phyloP scores from a whole-genome alignment of 2,113 vertebrate species.

The Lucifuga dentata region DNA sequence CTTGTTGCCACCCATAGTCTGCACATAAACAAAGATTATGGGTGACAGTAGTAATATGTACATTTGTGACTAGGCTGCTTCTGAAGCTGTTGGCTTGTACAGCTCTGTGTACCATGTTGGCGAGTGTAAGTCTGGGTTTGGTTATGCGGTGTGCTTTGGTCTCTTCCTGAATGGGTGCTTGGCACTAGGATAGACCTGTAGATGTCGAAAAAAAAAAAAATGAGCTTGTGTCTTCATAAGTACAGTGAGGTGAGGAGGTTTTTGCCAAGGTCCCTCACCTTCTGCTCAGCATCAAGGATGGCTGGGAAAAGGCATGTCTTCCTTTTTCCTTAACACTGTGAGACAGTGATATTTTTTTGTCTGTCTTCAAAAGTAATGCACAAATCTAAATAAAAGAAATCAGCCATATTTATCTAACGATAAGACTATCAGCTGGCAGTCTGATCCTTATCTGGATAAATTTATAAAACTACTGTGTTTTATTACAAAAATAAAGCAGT shows the following conservation, averaged over 20 bases:
- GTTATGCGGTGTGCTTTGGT: background rate
- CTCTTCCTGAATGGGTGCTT: background rate
- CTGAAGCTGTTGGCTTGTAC: background rate
- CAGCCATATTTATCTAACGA: too few relatives aligned
- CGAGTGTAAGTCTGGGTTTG: background rate
- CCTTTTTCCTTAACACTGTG: too few relatives aligned
- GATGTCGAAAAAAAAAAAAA: background rate
- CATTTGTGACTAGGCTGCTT: slow-evolving; percentile 1
- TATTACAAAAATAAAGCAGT: too few relatives aligned
- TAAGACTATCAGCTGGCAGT: too few relatives aligned
- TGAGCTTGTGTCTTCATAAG: slow-evolving; percentile 3
- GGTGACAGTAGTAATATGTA: background rate
- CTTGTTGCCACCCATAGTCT: background rate
- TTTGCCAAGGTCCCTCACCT: background rate
- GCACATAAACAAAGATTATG: background rate
- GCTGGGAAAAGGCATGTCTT: slow-evolving; percentile 9
- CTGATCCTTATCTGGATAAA: too few relatives aligned
- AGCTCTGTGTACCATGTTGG: background rate
- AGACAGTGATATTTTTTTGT: background rate
- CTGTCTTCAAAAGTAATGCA: too few relatives aligned
- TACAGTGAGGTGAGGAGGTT: background rate
- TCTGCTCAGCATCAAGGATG: background rate
- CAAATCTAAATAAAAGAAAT: too few relatives aligned
- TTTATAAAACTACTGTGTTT: too few relatives aligned
- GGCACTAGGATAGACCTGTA: slow-evolving; percentile 12